Percentiles rank a stretch among this genome's conserved stretches.
These are phyloP conservation scores for Haemorhous mexicanus DNA, from an alignment of 2,113 vertebrate genomes.

Conservation along the genomic window DNA sequence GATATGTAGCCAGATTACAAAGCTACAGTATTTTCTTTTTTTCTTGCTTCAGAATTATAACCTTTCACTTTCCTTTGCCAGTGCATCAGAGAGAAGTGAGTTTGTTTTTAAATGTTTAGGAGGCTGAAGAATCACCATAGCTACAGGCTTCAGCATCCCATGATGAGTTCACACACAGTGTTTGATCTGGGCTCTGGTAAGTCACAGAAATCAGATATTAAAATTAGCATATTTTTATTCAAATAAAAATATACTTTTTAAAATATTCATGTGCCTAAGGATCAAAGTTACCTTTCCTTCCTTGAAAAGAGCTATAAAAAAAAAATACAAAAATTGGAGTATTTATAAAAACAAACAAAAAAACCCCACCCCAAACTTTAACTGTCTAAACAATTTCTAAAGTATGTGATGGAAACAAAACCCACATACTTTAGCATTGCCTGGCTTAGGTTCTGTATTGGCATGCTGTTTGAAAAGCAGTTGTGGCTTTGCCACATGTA, in stretches of 20 bases:
- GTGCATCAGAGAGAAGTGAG: neutral
- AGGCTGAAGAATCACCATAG: neutral
- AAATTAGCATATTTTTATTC: neutral
- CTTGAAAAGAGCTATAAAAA: neutral
- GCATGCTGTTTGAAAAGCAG: neutral
- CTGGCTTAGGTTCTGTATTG: neutral
- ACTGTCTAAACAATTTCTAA: neutral
- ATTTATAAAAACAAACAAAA: neutral
- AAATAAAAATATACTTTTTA: neutral
- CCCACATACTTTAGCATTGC: neutral
- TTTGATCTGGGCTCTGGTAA: neutral
- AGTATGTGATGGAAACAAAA: neutral
- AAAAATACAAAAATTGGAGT: neutral
- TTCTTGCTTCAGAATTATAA: neutral
- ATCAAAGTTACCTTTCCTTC: neutral
- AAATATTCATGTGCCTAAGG: neutral
- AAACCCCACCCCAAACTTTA: neutral
- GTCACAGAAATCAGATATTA: neutral
- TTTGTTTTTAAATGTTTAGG: neutral
- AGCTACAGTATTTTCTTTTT: neutral
- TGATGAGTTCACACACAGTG: neutral
- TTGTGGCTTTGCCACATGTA: constrained; percentile 8
- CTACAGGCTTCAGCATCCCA: neutral
- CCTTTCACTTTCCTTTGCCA: neutral
- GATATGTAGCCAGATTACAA: neutral